Evolutionary conservation across 2,888 invertebrate genomes (phyloP).

Genomic region (Clivina fossor): DNA sequence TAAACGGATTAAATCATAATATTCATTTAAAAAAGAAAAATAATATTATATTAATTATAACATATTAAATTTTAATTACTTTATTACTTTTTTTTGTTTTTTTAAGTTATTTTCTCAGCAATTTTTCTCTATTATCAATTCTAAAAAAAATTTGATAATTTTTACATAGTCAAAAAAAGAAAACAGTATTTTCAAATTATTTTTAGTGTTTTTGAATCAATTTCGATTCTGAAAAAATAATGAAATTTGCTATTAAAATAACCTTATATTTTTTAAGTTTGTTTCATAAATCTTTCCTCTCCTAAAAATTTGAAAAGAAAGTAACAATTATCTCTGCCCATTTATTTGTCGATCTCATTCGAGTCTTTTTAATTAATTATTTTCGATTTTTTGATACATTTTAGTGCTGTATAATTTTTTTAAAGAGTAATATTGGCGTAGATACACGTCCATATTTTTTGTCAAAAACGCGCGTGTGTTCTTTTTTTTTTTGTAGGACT

Average conservation of each 20-base stretch:
- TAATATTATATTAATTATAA: constrained; percentile 31
- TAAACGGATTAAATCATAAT: constrained; percentile 22
- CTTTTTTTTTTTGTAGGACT: constrained; percentile 31
- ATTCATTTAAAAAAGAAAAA: constrained; percentile 28
- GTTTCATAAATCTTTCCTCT: constrained; percentile 9
- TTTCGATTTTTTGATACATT: constrained; percentile 17
- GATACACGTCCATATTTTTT: no score
- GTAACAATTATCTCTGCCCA: constrained; percentile 3
- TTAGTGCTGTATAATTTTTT: constrained; percentile 26
- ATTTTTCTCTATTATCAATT: constrained; percentile 17
- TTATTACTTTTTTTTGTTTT: constrained; percentile 31
- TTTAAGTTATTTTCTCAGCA: constrained; percentile 37
- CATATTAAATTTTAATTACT: constrained; percentile 32
- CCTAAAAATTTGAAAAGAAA: no score
- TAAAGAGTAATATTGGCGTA: no score
- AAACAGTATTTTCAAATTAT: constrained; percentile 10
- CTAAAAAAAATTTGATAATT: constrained; percentile 3
- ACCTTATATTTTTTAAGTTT: constrained; percentile 20
- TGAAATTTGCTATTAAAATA: constrained; percentile 29
- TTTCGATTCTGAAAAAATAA: not conserved
- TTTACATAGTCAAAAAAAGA: constrained; percentile 6
- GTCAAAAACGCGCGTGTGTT: constrained; percentile 31
- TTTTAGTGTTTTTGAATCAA: constrained; percentile 16
- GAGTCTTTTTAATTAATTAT: no score
- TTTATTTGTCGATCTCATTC: constrained; percentile 27